Percentiles rank a stretch among this genome's conserved stretches.
Conservation (phyloP, 1,140 invertebrate species). For the Berghia stephanieae region DNA sequence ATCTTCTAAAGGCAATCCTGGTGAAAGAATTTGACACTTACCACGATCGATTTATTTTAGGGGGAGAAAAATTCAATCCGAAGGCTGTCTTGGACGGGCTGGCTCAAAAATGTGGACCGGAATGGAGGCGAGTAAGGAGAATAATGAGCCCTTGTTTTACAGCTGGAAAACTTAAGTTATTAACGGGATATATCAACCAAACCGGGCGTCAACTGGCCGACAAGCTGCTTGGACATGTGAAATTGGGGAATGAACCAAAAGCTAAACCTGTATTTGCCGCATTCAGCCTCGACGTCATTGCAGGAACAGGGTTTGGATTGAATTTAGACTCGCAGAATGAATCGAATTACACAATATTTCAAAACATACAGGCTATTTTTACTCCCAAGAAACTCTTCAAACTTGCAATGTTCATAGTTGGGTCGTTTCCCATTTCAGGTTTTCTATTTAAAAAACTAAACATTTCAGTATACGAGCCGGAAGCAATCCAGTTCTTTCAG, state of each 20-base stretch:
- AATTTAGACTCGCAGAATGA: constrained; percentile 70
- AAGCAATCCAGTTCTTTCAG: too few species aligned
- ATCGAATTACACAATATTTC: constrained; percentile 52
- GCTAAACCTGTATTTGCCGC: constrained; percentile 50
- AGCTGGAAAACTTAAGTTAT: constrained; percentile 70
- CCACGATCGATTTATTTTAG: too few species aligned
- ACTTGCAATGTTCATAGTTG: background rate
- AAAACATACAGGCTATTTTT: constrained; percentile 43
- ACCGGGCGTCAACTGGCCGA: background rate
- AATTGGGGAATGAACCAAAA: too few species aligned
- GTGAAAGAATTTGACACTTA: too few species aligned
- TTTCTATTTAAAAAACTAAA: too few species aligned
- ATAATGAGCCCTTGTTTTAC: constrained; percentile 72
- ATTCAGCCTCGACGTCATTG: constrained; percentile 73
- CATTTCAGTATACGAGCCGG: too few species aligned
- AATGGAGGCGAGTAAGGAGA: constrained; percentile 70
- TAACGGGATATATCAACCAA: too few species aligned
- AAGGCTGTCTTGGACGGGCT: too few species aligned
- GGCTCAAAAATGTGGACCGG: constrained; percentile 53
- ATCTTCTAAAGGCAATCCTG: too few species aligned
- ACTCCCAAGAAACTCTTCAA: background rate
- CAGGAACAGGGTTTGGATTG: constrained; percentile 71
- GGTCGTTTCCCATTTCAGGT: too few species aligned
- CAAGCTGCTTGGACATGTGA: too few species aligned
- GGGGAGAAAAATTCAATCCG: too few species aligned